phyloP scores from a whole-genome alignment of 2,113 vertebrate species.

The Microcebus griseorufus region DNA sequence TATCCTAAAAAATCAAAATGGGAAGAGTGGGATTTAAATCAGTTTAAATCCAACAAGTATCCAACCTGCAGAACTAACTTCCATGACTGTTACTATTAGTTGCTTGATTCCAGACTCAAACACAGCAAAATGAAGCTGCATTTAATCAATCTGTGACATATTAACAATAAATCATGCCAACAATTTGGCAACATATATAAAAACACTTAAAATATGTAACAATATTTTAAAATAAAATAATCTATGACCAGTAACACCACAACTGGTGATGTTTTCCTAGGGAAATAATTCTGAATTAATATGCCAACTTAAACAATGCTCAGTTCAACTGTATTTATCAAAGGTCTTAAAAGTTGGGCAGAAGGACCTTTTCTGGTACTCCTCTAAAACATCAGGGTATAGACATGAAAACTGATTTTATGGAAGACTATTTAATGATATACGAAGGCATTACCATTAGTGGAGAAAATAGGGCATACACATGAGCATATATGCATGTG shows the following conservation, averaged over 20 bases:
- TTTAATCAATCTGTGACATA: not conserved
- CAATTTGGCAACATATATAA: not conserved
- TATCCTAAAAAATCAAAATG: not conserved
- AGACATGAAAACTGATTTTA: not conserved
- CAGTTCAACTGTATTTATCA: not conserved
- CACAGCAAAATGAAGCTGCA: not conserved
- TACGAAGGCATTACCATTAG: not conserved
- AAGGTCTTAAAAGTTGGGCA: not conserved
- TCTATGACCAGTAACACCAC: not conserved
- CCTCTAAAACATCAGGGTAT: not conserved
- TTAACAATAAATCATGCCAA: not conserved
- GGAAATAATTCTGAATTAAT: not conserved
- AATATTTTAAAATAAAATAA: conserved; percentile 11
- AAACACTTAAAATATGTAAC: not conserved
- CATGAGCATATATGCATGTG: not conserved
- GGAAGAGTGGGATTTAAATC: not conserved
- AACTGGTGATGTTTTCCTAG: not conserved
- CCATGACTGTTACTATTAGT: not conserved
- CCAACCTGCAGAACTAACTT: conserved; percentile 43
- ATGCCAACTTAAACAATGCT: not conserved
- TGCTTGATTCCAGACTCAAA: not conserved
- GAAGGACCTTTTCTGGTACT: not conserved
- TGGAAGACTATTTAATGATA: not conserved
- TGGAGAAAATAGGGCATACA: not conserved
- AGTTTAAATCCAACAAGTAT: not conserved